These are phyloP conservation scores for Mimachlamys varia DNA, from an alignment of 2,888 invertebrate genomes.

Conservation along the genomic window DNA sequence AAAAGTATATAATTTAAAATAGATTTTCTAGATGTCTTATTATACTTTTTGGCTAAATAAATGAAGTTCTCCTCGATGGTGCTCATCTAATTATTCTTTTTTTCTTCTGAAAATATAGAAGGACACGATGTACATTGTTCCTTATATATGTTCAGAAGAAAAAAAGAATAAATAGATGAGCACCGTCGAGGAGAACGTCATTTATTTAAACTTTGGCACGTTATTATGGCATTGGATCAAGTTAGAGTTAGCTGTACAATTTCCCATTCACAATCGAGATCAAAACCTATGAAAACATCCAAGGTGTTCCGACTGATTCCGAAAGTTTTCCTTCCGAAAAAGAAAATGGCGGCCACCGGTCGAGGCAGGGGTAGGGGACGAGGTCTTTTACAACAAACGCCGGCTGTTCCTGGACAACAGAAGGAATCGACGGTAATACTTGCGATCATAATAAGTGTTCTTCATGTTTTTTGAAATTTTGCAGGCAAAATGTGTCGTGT, in stretches of 20 bases:
- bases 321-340: slow-evolving; percentile 23
- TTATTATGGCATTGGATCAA: no score
- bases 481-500: neutral
- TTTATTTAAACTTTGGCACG: no score
- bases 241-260: neutral
- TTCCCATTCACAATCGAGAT: neutral
- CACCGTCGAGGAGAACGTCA: no score
- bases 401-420: slow-evolving; percentile 44
- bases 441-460: neutral
- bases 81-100: no score
- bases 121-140: no score
- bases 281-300: neutral
- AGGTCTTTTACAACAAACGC: slow-evolving; percentile 56
- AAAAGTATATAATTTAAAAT: no score
- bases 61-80: no score
- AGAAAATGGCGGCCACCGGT: slow-evolving; percentile 60
- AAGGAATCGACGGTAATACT: slow-evolving; percentile 38
- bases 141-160: no score
- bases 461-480: neutral
- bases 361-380: slow-evolving; percentile 65
- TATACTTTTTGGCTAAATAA: no score
- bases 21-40: no score
- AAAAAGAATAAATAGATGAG: no score
- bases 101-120: no score
- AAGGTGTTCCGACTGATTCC: neutral